A percentile compares a stretch with the other conserved stretches of the same genome.
phyloP scores from a whole-genome alignment of 1,140 invertebrate genomes.

The Megathymus violae region DNA sequence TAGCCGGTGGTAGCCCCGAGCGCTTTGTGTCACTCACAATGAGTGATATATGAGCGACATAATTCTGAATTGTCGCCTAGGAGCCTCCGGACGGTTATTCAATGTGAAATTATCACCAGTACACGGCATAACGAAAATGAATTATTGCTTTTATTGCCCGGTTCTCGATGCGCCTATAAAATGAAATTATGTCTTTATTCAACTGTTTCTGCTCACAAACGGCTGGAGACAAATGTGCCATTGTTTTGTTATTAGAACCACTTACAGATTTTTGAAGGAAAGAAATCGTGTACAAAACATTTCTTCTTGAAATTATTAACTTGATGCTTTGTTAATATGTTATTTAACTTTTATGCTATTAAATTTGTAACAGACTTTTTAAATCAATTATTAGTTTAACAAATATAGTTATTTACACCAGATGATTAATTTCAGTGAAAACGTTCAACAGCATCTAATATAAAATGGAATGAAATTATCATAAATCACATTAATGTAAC shows the following conservation, averaged over 20 bases:
- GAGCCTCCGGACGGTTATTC: constrained; percentile 54
- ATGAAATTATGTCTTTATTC: constrained; percentile 51
- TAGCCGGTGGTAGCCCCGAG: constrained; percentile 70
- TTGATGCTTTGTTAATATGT: too few relatives aligned
- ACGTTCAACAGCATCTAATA: background rate
- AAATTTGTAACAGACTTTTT: too few relatives aligned
- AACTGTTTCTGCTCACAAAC: constrained; percentile 35
- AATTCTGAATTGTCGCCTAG: constrained; percentile 76
- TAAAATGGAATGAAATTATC: constrained; percentile 20
- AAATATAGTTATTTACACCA: too few relatives aligned
- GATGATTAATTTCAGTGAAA: background rate
- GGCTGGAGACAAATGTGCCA: constrained; percentile 15
- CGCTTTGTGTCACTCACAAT: constrained; percentile 77
- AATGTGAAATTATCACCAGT: constrained; percentile 80
- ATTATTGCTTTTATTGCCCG: constrained; percentile 74
- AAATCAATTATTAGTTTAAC: too few relatives aligned
- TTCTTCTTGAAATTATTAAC: too few relatives aligned
- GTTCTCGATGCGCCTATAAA: constrained; percentile 49
- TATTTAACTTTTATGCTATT: too few relatives aligned
- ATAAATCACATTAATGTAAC: constrained; percentile 34
- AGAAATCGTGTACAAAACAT: constrained; percentile 6
- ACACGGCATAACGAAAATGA: constrained; percentile 81
- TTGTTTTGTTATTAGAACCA: constrained; percentile 21
- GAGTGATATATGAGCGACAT: constrained; percentile 80
- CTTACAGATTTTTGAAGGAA: constrained; percentile 4